Evolutionary conservation across 2,113 vertebrate species (phyloP), one percentile per base, ranked within the genome.

Genomic region (Mellivora capensis): DNA sequence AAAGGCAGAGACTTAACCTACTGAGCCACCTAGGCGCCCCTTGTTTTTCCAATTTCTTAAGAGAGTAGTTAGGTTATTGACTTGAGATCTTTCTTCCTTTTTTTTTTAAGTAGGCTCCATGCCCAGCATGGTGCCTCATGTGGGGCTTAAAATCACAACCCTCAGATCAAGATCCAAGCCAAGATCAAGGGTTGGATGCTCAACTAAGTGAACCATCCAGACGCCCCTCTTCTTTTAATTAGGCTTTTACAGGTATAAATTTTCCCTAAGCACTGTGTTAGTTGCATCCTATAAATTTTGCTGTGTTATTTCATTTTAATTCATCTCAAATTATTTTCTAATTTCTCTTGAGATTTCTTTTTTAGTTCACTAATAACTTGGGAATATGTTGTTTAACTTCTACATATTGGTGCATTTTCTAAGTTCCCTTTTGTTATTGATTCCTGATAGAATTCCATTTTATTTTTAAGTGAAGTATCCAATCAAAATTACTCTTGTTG

Each of bases 371-470:
- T 49, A 7, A 87, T 90, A 80, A 64, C 52, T 94, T 93, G 64
- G 49, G 37, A 88, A 15, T 82, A 23, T 85, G 34, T 88, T 85
- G 11, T 59, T 94, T 83, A 80, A 67, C 79, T 94, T 97, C 34
- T 81, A 94, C 11, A 77, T 84, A 94, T 52, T 82, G 14, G 21
- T 93, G 27, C 81, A 37, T 88, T 95, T 93, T 90, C 61, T 49
- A 83, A 94, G 34, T 86, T 97, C 44, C 47, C 4, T 79, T 93
- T 47, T 91, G 4, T 77, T 85, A 94, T 54, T 87, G 77, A 97
- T 87, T 96, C 34, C 14, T 34, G 82, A 95, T 67, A 61, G 95
- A 93, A 90, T 84, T 91, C 37, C 54, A 74, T 90, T 93, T 76
- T 31, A 79, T 69, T 77, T 83, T 76, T 59, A 96, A 82, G 44